These are phyloP conservation scores for Orthonyx spaldingii DNA, from an alignment of 2,113 vertebrate genomes.

Conservation along the genomic window DNA sequence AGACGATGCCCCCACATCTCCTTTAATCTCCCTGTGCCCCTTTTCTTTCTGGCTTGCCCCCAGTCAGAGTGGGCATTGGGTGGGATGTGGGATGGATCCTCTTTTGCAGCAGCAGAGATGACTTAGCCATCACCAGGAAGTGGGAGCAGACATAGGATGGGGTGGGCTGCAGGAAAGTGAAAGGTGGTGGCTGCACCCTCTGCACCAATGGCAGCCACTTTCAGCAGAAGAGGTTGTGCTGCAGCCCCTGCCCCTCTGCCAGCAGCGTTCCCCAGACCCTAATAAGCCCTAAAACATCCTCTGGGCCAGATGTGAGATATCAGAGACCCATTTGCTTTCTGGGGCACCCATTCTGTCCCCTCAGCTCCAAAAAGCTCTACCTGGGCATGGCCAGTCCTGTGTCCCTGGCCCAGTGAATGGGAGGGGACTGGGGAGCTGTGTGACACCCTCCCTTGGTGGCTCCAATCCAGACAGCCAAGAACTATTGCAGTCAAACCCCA, in stretches of 20 bases:
- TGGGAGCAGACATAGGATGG: rapidly evolving
- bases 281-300: neutral
- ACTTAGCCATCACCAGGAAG: neutral
- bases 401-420: rapidly evolving
- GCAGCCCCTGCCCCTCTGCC: neutral
- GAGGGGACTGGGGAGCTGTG: neutral
- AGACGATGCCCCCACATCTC: neutral
- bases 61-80: neutral
- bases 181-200: neutral
- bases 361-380: neutral
- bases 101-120: neutral
- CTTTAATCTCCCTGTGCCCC: neutral
- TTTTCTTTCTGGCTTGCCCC: neutral
- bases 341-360: neutral
- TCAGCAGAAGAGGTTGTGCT: neutral
- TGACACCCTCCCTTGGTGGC: neutral
- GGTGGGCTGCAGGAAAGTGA: neutral
- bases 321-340: neutral
- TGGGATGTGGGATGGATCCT: neutral
- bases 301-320: neutral
- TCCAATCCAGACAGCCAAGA: neutral
- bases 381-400: neutral
- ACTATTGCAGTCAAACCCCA: rapidly evolving
- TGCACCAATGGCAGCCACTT: rapidly evolving
- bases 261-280: neutral